Conservation (phyloP, 2,113 vertebrate species). For the Aythya baeri region DNA sequence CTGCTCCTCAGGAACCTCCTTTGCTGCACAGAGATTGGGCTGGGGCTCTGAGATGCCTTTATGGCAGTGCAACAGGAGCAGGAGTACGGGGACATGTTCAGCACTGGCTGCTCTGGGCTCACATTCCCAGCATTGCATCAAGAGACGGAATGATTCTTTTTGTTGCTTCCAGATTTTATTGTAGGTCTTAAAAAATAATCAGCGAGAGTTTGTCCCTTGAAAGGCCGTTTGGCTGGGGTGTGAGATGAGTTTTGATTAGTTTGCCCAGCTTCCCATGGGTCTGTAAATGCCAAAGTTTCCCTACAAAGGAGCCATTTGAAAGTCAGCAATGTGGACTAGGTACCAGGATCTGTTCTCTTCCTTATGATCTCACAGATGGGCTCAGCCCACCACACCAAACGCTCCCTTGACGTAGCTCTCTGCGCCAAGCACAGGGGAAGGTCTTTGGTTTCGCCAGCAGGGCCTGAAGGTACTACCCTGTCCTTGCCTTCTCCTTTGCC, state of each 20-base stretch:
- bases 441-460: neutral
- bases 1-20: neutral
- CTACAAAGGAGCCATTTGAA: neutral
- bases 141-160: neutral
- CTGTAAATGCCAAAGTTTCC: neutral
- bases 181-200: neutral
- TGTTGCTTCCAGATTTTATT: neutral
- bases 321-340: neutral
- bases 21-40: neutral
- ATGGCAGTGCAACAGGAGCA: neutral
- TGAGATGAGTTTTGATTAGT: neutral
- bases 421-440: neutral
- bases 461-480: neutral
- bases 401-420: neutral
- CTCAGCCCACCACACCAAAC: neutral
- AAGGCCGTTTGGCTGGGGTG: neutral
- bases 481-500: neutral
- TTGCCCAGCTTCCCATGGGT: neutral
- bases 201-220: neutral
- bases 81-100: fast-evolving
- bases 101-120: neutral
- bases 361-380: fast-evolving
- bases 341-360: neutral
- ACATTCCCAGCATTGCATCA: fast-evolving
- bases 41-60: neutral